Evolutionary conservation across 2,797 vertebrate genomes (phyloP).

Genomic region (Anabas testudineus): DNA sequence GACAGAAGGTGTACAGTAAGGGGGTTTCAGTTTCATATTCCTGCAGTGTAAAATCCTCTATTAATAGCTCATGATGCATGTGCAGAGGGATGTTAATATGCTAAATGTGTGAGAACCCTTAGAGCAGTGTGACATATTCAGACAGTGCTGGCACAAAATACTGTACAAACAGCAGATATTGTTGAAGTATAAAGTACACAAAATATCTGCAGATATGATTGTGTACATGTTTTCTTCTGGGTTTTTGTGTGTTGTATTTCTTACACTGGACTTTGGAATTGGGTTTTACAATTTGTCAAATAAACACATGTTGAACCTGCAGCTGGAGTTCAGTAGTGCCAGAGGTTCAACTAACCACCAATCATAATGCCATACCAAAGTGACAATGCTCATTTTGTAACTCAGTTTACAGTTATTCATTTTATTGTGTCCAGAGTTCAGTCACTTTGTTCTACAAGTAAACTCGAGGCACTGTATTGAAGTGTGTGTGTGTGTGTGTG

Average conservation of each 20-base stretch:
- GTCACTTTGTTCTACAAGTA: not conserved
- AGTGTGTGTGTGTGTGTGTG: not conserved
- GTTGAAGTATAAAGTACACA: too few species aligned
- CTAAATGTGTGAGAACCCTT: not conserved
- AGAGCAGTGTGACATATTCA: not conserved
- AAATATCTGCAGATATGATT: too few species aligned
- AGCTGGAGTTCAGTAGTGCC: slow-evolving; percentile 1
- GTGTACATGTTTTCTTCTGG: too few species aligned
- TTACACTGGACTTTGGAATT: too few species aligned
- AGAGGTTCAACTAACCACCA: slow-evolving; percentile 31
- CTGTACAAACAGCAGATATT: too few species aligned
- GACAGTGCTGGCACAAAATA: not conserved
- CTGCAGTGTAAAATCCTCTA: slow-evolving; percentile 42
- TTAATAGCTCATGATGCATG: slow-evolving; percentile 47
- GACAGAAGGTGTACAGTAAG: slow-evolving; percentile 15
- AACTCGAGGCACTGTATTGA: not conserved
- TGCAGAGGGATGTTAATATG: slow-evolving; percentile 5
- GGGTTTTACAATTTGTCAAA: too few species aligned
- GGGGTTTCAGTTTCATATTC: slow-evolving; percentile 21
- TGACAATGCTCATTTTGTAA: not conserved
- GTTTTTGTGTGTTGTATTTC: too few species aligned
- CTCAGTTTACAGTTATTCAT: slow-evolving; percentile 5
- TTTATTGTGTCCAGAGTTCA: slow-evolving; percentile 38
- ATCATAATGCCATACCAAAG: not conserved
- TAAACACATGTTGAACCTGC: not conserved